Percentiles rank a stretch among this genome's conserved stretches.
These are phyloP conservation scores for Nasonia giraulti DNA, from an alignment of 1,140 invertebrate genomes.

Conservation along the genomic window DNA sequence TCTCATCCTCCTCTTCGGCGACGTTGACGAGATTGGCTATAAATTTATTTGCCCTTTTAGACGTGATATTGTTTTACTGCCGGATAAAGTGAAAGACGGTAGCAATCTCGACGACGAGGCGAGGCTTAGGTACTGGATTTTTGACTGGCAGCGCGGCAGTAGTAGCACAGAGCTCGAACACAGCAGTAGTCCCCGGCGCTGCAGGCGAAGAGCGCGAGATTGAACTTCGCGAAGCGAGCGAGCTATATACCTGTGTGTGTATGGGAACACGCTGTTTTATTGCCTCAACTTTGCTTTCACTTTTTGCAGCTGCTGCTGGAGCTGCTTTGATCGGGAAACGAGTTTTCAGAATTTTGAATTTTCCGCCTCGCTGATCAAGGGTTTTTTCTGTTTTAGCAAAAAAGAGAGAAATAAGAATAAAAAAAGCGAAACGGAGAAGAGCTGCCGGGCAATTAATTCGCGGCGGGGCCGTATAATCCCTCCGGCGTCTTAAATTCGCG, in stretches of 20 bases:
- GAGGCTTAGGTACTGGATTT: constrained; percentile 15
- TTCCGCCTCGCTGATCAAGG: neutral
- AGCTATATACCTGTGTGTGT: neutral
- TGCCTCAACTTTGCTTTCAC: neutral
- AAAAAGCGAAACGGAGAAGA: neutral
- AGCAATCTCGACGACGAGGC: constrained; percentile 26
- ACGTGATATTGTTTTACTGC: constrained; percentile 68
- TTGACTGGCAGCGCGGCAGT: neutral
- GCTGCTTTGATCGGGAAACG: neutral
- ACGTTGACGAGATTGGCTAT: constrained; percentile 67
- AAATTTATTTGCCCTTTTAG: constrained; percentile 67
- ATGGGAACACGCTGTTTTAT: neutral
- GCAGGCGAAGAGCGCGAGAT: neutral
- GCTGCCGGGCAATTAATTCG: neutral
- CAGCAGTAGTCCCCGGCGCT: neutral
- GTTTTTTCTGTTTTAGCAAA: neutral
- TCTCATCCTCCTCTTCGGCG: neutral
- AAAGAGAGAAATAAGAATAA: neutral
- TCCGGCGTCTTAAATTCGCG: constrained; percentile 25
- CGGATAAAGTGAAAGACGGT: constrained; percentile 58
- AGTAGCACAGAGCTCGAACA: too few relatives aligned
- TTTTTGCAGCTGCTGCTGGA: neutral
- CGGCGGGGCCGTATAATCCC: neutral
- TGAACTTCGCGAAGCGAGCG: neutral
- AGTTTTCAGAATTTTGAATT: neutral